Percentiles rank a stretch among this genome's conserved stretches.
Conservation (phyloP, 2,113 vertebrate genomes). For the Gymnarchus niloticus region DNA sequence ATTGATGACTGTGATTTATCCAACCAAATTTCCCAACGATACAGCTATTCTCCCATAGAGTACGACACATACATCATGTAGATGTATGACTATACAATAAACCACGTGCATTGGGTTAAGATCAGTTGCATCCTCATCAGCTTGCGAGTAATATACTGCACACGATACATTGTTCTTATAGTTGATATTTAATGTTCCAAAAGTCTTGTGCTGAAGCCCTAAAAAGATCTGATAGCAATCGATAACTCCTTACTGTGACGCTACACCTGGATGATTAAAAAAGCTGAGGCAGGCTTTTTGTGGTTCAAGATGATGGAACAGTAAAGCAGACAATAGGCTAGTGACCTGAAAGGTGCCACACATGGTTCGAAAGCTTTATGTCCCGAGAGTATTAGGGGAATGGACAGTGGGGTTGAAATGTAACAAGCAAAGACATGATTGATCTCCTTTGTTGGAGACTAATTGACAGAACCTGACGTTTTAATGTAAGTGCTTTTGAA, state of each 20-base stretch:
- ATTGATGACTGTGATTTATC: background rate
- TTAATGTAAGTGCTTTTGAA: constrained; percentile 20
- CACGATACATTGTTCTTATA: background rate
- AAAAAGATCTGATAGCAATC: background rate
- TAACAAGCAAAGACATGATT: background rate
- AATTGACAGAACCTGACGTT: constrained; percentile 27
- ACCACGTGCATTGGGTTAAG: background rate
- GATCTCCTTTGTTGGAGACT: constrained; percentile 16
- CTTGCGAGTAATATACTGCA: background rate
- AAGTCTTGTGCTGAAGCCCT: background rate
- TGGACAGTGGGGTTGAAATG: background rate
- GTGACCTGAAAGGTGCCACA: background rate
- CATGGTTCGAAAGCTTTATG: background rate
- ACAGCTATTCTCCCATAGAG: background rate
- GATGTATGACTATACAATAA: background rate
- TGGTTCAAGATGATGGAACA: constrained; percentile 11
- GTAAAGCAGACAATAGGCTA: constrained; percentile 21
- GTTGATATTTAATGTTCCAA: background rate
- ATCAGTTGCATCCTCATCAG: background rate
- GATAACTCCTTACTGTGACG: background rate
- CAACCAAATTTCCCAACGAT: background rate
- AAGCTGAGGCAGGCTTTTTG: background rate
- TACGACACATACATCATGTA: background rate
- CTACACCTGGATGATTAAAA: constrained; percentile 13
- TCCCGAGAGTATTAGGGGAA: background rate